Evolutionary conservation across 1,140 invertebrate genomes (phyloP).

Genomic region (Eriocheir sinensis): DNA sequence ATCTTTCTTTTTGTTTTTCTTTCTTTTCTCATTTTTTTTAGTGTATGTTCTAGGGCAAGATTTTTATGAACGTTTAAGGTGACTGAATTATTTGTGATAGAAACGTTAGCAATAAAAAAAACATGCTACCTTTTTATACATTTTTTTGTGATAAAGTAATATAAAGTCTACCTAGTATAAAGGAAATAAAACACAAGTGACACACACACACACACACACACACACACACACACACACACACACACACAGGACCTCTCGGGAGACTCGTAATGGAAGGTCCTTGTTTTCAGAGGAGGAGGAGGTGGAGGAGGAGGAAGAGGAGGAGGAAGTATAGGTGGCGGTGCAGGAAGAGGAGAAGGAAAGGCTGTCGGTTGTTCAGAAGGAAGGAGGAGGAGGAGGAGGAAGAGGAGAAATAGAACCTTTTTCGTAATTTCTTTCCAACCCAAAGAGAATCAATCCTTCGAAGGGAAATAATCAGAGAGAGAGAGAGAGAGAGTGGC

Average conservation of each 20-base stretch:
- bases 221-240: slow-evolving; percentile 20
- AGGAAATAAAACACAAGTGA: not conserved
- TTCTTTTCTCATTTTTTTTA: too few species aligned
- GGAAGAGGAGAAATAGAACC: too few species aligned
- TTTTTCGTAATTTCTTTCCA: not conserved
- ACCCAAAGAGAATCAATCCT: slow-evolving; percentile 2
- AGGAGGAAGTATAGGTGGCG: not conserved
- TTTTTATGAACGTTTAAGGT: too few species aligned
- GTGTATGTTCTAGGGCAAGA: too few species aligned
- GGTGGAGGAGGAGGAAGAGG: not conserved
- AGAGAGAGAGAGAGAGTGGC: not conserved
- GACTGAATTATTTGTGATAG: too few species aligned
- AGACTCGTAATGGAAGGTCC: not conserved
- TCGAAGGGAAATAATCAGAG: not conserved
- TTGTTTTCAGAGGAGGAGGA: not conserved
- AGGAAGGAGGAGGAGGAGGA: not conserved
- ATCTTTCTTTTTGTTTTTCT: too few species aligned
- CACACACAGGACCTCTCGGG: not conserved
- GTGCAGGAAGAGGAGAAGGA: not conserved
- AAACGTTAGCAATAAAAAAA: too few species aligned
- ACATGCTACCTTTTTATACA: too few species aligned
- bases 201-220: slow-evolving; percentile 22
- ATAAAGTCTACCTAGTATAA: too few species aligned
- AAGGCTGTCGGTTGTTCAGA: too few species aligned
- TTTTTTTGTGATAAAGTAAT: too few species aligned